A percentile compares a stretch with the other conserved stretches of the same genome.
phyloP scores from a whole-genome alignment of 2,113 vertebrate species.

The Plectropomus leopardus region DNA sequence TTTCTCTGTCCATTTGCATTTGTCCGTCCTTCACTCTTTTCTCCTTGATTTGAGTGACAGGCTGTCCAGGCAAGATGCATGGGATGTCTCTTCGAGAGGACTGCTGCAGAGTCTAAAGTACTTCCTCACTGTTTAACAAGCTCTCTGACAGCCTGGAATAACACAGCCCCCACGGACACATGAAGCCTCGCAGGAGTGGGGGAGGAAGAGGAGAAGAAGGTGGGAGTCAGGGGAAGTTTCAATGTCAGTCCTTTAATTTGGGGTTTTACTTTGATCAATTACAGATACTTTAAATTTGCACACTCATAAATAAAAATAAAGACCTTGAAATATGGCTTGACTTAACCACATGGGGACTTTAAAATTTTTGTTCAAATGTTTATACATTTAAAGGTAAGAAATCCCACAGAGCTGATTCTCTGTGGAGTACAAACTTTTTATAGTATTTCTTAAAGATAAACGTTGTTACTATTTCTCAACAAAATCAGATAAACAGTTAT shows the following conservation, averaged over 20 bases:
- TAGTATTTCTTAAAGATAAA: background rate
- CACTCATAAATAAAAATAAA: conserved; percentile 2
- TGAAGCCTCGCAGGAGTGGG: background rate
- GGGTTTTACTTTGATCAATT: background rate
- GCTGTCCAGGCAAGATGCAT: conserved; percentile 29
- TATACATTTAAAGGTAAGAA: background rate
- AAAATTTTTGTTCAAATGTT: background rate
- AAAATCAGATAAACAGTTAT: background rate
- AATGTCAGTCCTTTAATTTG: conserved; percentile 20
- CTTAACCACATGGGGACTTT: background rate
- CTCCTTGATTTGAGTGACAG: conserved; percentile 50
- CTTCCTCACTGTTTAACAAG: conserved; percentile 42
- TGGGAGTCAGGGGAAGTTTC: conserved; percentile 5
- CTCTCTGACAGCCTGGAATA: conserved; percentile 47
- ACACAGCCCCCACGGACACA: background rate
- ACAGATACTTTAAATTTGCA: background rate
- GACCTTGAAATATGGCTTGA: background rate
- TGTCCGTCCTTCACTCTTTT: conserved; percentile 30
- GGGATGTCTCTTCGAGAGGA: conserved; percentile 29
- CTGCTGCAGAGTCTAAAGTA: conserved; percentile 41
- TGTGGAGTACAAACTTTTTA: background rate
- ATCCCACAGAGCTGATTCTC: background rate
- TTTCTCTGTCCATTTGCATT: conserved; percentile 14
- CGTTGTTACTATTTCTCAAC: background rate
- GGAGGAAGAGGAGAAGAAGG: background rate